Conservation (phyloP, 2,888 invertebrate genomes). For the Uropetala carovei region DNA sequence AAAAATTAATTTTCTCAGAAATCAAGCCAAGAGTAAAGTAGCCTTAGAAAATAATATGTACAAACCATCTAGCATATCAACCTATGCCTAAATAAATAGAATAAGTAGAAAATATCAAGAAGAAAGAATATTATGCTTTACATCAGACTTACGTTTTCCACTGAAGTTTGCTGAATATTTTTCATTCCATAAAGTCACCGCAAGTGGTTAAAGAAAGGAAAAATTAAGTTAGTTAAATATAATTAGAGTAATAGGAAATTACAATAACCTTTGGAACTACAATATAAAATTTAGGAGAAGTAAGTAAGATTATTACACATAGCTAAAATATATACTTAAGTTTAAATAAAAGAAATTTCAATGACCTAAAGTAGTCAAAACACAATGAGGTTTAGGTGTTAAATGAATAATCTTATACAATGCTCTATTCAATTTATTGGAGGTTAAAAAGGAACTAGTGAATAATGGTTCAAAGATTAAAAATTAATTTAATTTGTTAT, state of each 20-base stretch:
- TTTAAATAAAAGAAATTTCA: not conserved
- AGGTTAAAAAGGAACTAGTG: not conserved
- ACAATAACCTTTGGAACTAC: slow-evolving; percentile 68
- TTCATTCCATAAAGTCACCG: slow-evolving; percentile 64
- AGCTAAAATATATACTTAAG: not conserved
- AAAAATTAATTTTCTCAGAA: not conserved
- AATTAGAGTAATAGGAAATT: slow-evolving; percentile 66
- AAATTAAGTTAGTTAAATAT: slow-evolving; percentile 60
- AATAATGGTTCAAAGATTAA: not conserved
- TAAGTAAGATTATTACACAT: slow-evolving; percentile 1
- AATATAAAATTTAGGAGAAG: not conserved
- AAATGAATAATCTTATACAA: not conserved
- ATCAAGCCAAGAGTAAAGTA: not conserved
- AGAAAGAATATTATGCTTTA: slow-evolving; percentile 34
- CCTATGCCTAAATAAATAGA: slow-evolving; percentile 47
- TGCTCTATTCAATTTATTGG: not conserved
- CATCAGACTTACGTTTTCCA: slow-evolving; percentile 93
- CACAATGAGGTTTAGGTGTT: no score
- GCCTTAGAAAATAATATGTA: slow-evolving; percentile 21
- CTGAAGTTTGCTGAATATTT: slow-evolving; percentile 88
- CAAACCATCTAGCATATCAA: slow-evolving; percentile 39
- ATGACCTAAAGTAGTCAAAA: not conserved
- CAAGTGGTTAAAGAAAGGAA: slow-evolving; percentile 73
- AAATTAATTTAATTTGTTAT: no score
- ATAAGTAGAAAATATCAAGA: slow-evolving; percentile 6